These are phyloP conservation scores for Nephrotoma flavescens DNA, from an alignment of 2,888 invertebrate genomes.

Conservation along the genomic window DNA sequence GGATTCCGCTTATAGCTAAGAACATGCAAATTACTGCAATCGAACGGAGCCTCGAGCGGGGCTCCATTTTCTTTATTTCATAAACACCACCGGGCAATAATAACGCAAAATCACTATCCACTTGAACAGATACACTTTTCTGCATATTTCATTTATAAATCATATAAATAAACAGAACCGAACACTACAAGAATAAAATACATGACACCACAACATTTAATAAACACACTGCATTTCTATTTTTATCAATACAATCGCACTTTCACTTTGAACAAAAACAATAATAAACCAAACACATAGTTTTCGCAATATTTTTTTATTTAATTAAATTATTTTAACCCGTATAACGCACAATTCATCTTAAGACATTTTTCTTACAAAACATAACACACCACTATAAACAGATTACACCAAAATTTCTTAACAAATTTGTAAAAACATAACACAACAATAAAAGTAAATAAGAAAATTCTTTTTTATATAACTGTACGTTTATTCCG, in stretches of 20 bases:
- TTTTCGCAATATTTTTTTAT: neutral
- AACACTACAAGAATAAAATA: neutral
- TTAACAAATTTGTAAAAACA: neutral
- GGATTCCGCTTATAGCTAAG: conserved; percentile 70
- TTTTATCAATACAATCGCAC: neutral
- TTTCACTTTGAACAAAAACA: neutral
- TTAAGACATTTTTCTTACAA: neutral
- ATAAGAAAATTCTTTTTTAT: neutral
- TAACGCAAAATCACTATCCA: conserved; percentile 69
- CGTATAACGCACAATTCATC: neutral
- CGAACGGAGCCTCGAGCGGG: conserved; percentile 63
- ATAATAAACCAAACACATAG: neutral
- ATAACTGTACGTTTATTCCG: neutral
- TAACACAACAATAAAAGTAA: neutral
- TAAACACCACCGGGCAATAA: conserved; percentile 62
- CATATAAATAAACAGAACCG: conserved; percentile 11
- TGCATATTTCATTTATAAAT: conserved; percentile 33
- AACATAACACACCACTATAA: neutral
- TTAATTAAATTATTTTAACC: neutral
- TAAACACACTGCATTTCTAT: neutral
- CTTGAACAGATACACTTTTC: conserved; percentile 70
- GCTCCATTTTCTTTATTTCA: conserved; percentile 76
- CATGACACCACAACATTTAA: neutral
- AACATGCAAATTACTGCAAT: conserved; percentile 68
- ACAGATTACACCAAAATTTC: neutral